A percentile compares a stretch with the other conserved stretches of the same genome.
Evolutionary conservation across 1,140 invertebrate genomes (phyloP).

Genomic region (Galleria mellonella): DNA sequence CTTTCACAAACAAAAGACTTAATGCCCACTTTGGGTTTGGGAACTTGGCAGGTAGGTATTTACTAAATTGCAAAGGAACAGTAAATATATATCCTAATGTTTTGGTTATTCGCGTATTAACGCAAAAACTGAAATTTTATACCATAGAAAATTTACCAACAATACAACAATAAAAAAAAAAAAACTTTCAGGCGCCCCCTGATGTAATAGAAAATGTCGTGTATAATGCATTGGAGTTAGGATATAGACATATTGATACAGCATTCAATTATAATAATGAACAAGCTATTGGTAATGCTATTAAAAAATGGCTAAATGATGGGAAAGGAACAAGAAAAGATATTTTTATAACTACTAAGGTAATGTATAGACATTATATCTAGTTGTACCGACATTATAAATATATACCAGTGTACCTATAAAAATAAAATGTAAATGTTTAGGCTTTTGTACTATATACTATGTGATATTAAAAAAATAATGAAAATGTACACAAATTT

Average conservation of each 20-base stretch:
- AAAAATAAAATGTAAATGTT: no score
- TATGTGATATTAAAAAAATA: no score
- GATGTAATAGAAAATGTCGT: slow-evolving; percentile 82
- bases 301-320: slow-evolving; percentile 83
- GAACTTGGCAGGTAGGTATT: slow-evolving; percentile 83
- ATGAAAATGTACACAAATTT: no score
- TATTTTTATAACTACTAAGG: slow-evolving; percentile 88
- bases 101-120: no score
- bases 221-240: slow-evolving; percentile 76
- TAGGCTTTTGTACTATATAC: no score
- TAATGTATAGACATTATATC: slow-evolving; percentile 55
- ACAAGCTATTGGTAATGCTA: slow-evolving; percentile 82
- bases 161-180: no score
- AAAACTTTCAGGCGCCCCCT: slow-evolving; percentile 75
- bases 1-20: slow-evolving; percentile 67
- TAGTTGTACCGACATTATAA: no score
- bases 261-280: slow-evolving; percentile 90
- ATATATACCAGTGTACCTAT: no score
- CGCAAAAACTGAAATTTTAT: no score
- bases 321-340: slow-evolving; percentile 84
- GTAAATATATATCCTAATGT: no score
- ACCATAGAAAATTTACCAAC: no score
- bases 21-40: slow-evolving; percentile 85
- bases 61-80: background rate
- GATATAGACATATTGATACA: slow-evolving; percentile 88